Evolutionary conservation across 2,888 invertebrate species (phyloP), one percentile per base, ranked within the genome.

Genomic region (Azorinus chamasolen): DNA sequence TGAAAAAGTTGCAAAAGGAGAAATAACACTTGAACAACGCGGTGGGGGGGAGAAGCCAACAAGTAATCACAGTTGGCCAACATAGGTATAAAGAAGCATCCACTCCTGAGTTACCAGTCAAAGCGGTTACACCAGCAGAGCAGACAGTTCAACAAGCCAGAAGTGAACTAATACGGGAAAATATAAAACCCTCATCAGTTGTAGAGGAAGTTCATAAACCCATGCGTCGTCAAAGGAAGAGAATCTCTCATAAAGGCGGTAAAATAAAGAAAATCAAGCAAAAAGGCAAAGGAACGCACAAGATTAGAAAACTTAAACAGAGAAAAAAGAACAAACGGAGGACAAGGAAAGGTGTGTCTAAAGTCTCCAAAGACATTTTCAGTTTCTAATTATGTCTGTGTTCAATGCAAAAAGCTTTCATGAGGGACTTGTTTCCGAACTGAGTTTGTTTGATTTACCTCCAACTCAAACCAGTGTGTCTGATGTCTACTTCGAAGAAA

Each of bases 391-490:
- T 10, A 32, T 32, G 32, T 32, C 32, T 6, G 32, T 32, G 32
- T 32, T 32, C 10, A 32, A 32, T 32, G 5, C 32, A 10, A 10
- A 32, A 6, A 32, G 10, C 10, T 32, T 32, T 32, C 32, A 32
- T 10, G 32, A 32, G 32, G 32, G 81, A 54, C 81, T 79, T 12
- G 62, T 63, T n/a, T 57, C 61, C 8, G 64, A 74, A 46, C 45
- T 83, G 24, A 54, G 46, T 59, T 55, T 79, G 20, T 79, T 83
- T 55, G 61, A 79, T 61, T 46, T 75, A 14, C 79, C 79, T 25
- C 59, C 54, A 12, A 77, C 77, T 6, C 83, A 83, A 45, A 69
- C 74, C 2, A 71, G 71, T 51, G 74, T 79, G 16, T 70, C 51
- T 14, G 64, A 71, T 43, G 45, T 71, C 8, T 79, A 74, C 25